phyloP scores from a whole-genome alignment of 2,888 invertebrate species.

The Ectemnius lituratus region DNA sequence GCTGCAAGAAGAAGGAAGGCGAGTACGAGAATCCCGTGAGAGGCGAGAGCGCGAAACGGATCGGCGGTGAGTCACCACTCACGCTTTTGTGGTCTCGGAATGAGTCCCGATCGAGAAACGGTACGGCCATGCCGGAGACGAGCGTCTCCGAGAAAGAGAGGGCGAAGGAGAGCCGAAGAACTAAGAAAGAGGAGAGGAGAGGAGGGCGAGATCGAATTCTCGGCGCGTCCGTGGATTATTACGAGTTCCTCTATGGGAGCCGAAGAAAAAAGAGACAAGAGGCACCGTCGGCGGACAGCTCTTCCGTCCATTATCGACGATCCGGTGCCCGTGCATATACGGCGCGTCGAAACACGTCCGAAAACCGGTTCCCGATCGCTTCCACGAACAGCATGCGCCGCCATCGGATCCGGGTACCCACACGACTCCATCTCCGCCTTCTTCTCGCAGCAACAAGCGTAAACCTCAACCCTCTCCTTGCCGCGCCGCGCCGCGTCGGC shows the following conservation, averaged over 20 bases:
- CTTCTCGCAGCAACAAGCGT: conserved; percentile 27
- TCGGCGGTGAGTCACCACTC: conserved; percentile 27
- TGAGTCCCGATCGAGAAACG: not conserved
- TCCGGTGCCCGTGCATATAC: conserved; percentile 54
- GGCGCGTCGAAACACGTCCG: conserved; percentile 57
- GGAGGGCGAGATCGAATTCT: conserved; percentile 60
- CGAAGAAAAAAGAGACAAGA: conserved; percentile 42
- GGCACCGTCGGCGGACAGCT: conserved; percentile 51
- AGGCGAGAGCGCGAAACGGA: conserved; percentile 32
- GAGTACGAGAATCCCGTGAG: conserved; percentile 17
- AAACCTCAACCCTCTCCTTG: not conserved
- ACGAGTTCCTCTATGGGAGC: conserved; percentile 36
- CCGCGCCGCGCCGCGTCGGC: not conserved
- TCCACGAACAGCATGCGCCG: conserved; percentile 64
- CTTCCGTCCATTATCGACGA: conserved; percentile 64
- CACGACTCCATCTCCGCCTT: conserved; percentile 49
- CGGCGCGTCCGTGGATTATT: conserved; percentile 56
- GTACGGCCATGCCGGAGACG: conserved; percentile 13
- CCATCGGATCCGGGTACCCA: conserved; percentile 73
- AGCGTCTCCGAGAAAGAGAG: conserved; percentile 22
- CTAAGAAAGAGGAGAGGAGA: conserved; percentile 42
- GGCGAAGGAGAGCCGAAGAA: not conserved
- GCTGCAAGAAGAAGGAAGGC: not conserved
- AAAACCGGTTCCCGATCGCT: conserved; percentile 73
- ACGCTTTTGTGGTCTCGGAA: conserved; percentile 1